Conservation (phyloP, 2,797 vertebrate genomes). For the Rhinophrynus dorsalis region DNA sequence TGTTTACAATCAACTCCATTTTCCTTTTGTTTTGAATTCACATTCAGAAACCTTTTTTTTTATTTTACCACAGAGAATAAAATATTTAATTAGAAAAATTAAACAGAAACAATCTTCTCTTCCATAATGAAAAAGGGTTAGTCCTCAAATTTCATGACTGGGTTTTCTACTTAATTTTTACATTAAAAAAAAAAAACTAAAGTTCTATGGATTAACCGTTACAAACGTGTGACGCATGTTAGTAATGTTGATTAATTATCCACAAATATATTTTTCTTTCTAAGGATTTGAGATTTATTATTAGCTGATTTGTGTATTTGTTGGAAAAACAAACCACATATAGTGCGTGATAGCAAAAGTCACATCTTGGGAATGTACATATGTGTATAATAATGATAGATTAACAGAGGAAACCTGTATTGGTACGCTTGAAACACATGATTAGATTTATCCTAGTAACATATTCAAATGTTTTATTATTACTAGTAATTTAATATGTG, state of each 20-base stretch:
- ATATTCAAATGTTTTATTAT: too few relatives aligned
- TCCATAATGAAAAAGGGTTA: not conserved
- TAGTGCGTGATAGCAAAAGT: not conserved
- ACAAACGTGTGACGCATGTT: slow-evolving; percentile 24
- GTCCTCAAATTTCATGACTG: not conserved
- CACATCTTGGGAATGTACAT: not conserved
- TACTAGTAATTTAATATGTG: too few relatives aligned
- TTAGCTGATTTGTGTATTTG: slow-evolving; percentile 24
- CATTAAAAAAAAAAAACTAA: slow-evolving; percentile 20
- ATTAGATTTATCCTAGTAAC: too few relatives aligned
- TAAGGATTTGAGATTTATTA: slow-evolving; percentile 1
- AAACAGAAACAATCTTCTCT: slow-evolving; percentile 52
- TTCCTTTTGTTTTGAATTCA: slow-evolving; percentile 74
- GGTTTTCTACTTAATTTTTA: slow-evolving; percentile 5
- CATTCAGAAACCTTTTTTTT: slow-evolving; percentile 20
- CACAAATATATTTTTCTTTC: slow-evolving; percentile 8
- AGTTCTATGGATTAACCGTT: not conserved
- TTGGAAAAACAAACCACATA: slow-evolving; percentile 19
- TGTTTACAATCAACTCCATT: slow-evolving; percentile 81
- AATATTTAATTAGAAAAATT: slow-evolving; percentile 53
- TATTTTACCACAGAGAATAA: slow-evolving; percentile 26
- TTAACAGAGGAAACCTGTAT: not conserved
- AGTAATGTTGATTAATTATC: slow-evolving; percentile 11
- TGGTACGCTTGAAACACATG: not conserved
- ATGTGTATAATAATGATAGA: not conserved